Evolutionary conservation across 2,797 vertebrate genomes (phyloP).

Genomic region (Molothrus ater): DNA sequence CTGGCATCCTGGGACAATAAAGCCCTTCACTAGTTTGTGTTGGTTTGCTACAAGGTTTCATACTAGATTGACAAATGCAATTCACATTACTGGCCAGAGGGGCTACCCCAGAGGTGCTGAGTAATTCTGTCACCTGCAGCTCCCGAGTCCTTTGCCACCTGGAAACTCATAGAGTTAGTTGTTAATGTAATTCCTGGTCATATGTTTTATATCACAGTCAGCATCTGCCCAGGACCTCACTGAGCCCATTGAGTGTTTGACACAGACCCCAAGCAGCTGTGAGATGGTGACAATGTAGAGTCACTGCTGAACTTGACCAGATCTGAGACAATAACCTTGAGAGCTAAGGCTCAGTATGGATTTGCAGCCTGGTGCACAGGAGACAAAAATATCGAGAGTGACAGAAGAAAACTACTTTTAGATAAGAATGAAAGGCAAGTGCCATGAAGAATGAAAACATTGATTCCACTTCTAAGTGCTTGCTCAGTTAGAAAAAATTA

Average conservation of each 20-base stretch:
- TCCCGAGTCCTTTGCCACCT: background rate
- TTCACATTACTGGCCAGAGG: background rate
- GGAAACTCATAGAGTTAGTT: background rate
- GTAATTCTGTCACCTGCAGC: background rate
- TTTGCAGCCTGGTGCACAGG: background rate
- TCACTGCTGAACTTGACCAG: background rate
- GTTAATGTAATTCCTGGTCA: background rate
- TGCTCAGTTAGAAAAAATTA: background rate
- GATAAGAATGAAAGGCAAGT: background rate
- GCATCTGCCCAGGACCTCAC: background rate
- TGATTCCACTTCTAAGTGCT: background rate
- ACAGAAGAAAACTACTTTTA: background rate
- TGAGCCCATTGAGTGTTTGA: background rate
- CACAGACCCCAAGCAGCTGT: background rate
- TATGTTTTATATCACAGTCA: background rate
- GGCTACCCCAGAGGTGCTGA: background rate
- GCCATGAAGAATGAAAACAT: background rate
- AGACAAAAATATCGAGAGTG: background rate
- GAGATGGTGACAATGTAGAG: background rate
- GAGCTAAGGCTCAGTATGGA: background rate
- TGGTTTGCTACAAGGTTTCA: background rate
- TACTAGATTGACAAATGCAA: background rate
- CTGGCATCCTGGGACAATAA: too few species aligned
- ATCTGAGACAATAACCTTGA: background rate
- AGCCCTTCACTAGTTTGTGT: too few species aligned